These are phyloP conservation scores for Podarcis cretensis DNA, from an alignment of 2,113 vertebrate species.

Conservation along the genomic window DNA sequence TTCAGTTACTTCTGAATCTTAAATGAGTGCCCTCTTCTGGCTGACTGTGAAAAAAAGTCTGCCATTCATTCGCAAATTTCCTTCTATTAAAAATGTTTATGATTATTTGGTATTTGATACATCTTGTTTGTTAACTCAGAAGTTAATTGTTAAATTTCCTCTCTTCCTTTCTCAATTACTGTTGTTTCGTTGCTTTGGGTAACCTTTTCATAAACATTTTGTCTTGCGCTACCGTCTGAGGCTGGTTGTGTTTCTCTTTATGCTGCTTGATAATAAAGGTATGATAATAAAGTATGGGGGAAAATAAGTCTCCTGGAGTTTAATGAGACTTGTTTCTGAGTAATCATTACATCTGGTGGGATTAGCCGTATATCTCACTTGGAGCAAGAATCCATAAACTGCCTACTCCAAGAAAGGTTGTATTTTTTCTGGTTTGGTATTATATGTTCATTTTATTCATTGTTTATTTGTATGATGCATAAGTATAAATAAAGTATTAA, in stretches of 20 bases:
- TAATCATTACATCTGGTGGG: neutral
- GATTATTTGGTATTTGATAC: neutral
- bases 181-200: neutral
- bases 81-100: neutral
- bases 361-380: neutral
- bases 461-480: too few relatives aligned
- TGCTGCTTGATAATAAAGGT: neutral
- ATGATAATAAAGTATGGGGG: neutral
- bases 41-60: fast-evolving
- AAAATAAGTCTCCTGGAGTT: neutral
- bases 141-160: neutral
- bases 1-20: neutral
- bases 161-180: neutral
- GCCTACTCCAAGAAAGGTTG: neutral
- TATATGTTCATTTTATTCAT: too few relatives aligned
- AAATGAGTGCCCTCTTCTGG: neutral
- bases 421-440: too few relatives aligned
- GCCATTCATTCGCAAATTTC: neutral
- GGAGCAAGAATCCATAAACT: neutral
- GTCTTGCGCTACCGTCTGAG: neutral
- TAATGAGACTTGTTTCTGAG: neutral
- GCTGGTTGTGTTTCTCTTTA: neutral
- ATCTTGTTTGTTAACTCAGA: neutral
- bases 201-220: neutral
- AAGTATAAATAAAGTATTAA: too few relatives aligned